Base-by-base conservation (phyloP, 2,113 vertebrate genomes). In the Pelusios castaneus region DNA sequence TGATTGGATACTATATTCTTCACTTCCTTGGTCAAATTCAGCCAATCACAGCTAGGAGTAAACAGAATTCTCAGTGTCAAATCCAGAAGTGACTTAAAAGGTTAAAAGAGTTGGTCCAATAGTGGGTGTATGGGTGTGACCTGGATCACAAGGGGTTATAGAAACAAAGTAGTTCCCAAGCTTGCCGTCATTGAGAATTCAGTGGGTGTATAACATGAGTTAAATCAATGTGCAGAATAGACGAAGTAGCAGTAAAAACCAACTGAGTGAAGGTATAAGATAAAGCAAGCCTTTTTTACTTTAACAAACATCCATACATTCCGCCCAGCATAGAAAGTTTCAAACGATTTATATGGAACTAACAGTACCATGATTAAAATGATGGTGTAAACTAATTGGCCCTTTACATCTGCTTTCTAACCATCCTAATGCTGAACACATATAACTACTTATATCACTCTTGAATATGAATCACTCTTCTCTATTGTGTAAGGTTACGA, bases 321-420 rank as follows among this genome's bases (percentile, higher is more conserved):
- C 38, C 43, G 38, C 70, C 41, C 38, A 75, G 38, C 70, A 41
- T 13, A 41, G 12, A 75, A 43, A 9, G 22, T 41, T 75, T 21
- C n/a, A 75, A 75, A 10, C 38, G 10, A 25, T 41, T 75, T 41
- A 75, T 43, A 75, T 75, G 41, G 70, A 75, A 43, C 6, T 43
- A 43, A 22, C 12, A 41, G 22, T 25, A 34, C 38, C 70, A 75
- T 22, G 38, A 10, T 43, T 75, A 43, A 75, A 75, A 75, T 58
- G 24, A 58, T 43, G 70, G 38, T 75, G 6, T 75, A 75, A 27
- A 75, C 24, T 43, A 38, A 56, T 90, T 93, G 67, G 82, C 82
- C 90, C 90, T 89, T 84, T 80, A 93, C 22, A 92, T 63, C 81
- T 91, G 70, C 10, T 56, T 90, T 85, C 47, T 52, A 17, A 52